Evolutionary conservation across 2,113 vertebrate species (phyloP), one percentile per base, ranked within the genome.

Genomic region (Epinephelus cyanopodus): DNA sequence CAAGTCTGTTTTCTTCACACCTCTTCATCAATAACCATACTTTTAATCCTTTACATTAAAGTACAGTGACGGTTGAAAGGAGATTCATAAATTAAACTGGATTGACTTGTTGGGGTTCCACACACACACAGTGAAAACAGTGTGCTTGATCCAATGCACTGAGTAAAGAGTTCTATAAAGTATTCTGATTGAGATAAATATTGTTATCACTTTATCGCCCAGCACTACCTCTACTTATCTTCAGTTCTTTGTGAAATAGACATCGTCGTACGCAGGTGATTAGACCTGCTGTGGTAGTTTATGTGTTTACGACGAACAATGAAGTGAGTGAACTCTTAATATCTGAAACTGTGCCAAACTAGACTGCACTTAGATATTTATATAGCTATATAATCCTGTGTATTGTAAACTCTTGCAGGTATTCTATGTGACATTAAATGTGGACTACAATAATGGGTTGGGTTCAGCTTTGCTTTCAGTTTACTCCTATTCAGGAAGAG

Each of bases 291-390:
- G 77, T 89, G 45, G 81, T 89, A 79, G 77, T 79, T 76, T 82
- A 50, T 84, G 82, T 81, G 80, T 86, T 86, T 89, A 81, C 80
- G 71, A 69, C 15, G 19, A 86, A 83, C 76, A 84, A 65, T 54
- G 4, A 81, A 78, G 72, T 77, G 69, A 74, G n/a, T 60, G 47
- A 81, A 75, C 79, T 77, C 84, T 57, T 76, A 12, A 52, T 72
- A 68, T 87, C 58, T 74, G 33, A 89, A 84, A 90, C 82, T 86
- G 81, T 91, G 89, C 79, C 80, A 90, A 91, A 89, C 37, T 83
- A 27, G 53, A 57, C 72, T 89, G 77, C 79, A 92, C 74, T 85
- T 87, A 12, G 27, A 84, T 74, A 57, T 82, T 42, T 21, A 75
- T 65, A 76, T 78, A 74, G 57, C 58, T 65, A 62, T 64, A 85